phyloP scores from a whole-genome alignment of 2,113 vertebrate genomes.

The Columbina picui region DNA sequence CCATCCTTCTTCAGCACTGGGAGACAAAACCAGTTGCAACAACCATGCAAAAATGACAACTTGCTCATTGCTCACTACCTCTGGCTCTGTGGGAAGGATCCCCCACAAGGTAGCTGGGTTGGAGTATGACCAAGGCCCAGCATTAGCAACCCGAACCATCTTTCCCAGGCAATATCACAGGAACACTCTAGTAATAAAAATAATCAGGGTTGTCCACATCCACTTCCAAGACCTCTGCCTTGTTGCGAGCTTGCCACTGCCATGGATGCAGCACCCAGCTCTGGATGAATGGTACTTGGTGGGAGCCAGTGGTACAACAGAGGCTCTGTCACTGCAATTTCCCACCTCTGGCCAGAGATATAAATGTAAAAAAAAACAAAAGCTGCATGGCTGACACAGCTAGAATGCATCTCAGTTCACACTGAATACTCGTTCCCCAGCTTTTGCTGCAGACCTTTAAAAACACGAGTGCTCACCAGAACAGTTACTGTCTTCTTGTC shows the following conservation, averaged over 20 bases:
- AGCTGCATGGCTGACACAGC: background rate
- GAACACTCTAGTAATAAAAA: background rate
- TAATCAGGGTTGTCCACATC: background rate
- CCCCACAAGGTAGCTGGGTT: background rate
- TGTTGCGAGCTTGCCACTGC: background rate
- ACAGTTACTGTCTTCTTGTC: background rate
- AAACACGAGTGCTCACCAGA: background rate
- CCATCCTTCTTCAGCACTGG: background rate
- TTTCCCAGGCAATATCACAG: background rate
- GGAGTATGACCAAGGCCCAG: background rate
- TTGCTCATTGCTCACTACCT: background rate
- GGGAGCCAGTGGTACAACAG: background rate
- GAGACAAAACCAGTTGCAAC: background rate
- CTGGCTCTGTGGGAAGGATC: background rate
- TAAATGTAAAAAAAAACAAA: background rate
- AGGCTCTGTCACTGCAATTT: background rate
- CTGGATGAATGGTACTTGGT: background rate
- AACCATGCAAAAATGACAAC: background rate
- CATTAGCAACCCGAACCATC: background rate
- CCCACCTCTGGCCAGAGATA: background rate
- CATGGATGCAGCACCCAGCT: background rate
- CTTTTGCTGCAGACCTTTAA: background rate
- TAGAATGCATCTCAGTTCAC: background rate
- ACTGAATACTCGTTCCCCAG: conserved; percentile 10
- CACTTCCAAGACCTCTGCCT: background rate